phyloP scores from a whole-genome alignment of 2,888 invertebrate genomes.

The Dastarcus helophoroides region DNA sequence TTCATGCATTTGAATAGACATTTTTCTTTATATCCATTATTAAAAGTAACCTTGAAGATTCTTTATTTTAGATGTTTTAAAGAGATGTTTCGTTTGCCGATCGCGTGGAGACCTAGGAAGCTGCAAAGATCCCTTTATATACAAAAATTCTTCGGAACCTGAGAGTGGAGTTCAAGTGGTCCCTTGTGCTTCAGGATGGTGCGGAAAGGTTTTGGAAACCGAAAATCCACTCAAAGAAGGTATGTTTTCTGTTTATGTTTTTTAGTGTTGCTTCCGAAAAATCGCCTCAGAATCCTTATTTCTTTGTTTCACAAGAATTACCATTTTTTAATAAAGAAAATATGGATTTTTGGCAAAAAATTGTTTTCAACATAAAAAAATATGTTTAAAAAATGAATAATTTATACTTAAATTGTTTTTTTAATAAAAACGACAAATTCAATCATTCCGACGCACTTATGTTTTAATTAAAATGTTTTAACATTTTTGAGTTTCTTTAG shows the following conservation, averaged over 20 bases:
- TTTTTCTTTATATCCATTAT: too few relatives aligned
- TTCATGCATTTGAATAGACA: too few relatives aligned
- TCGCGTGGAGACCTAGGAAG: constrained; percentile 80
- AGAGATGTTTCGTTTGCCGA: constrained; percentile 72
- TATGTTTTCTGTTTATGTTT: constrained; percentile 29
- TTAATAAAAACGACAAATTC: too few relatives aligned
- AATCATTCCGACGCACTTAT: too few relatives aligned
- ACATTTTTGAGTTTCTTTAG: too few relatives aligned
- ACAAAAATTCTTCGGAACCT: constrained; percentile 62
- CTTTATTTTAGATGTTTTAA: constrained; percentile 49
- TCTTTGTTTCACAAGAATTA: neutral
- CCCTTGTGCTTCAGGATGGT: constrained; percentile 86
- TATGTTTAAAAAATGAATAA: too few relatives aligned
- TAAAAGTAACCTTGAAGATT: neutral
- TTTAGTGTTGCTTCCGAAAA: too few relatives aligned
- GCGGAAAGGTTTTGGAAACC: constrained; percentile 79
- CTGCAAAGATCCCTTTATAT: constrained; percentile 76
- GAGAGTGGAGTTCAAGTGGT: constrained; percentile 63
- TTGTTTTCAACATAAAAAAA: too few relatives aligned
- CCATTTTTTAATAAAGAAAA: neutral
- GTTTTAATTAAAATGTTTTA: too few relatives aligned
- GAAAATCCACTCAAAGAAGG: constrained; percentile 66
- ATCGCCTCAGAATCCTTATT: too few relatives aligned
- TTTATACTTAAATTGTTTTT: too few relatives aligned
- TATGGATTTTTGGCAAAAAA: too few relatives aligned